phyloP scores from a whole-genome alignment of 2,888 invertebrate species.

The Xanthia icteritia region DNA sequence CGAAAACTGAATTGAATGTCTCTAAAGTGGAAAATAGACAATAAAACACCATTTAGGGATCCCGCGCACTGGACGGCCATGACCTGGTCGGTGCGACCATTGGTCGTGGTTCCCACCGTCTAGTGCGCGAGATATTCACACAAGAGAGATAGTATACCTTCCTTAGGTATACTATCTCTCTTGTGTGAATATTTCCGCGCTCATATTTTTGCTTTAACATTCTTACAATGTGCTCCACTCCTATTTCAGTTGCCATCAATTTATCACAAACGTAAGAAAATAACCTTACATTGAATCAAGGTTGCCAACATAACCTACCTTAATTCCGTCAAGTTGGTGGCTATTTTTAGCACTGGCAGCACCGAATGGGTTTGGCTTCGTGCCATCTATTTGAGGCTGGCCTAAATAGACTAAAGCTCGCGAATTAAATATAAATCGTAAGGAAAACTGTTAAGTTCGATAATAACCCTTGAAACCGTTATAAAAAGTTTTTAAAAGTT shows the following conservation, averaged over 20 bases:
- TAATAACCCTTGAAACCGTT: constrained; percentile 1
- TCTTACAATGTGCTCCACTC: no score
- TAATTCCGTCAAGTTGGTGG: constrained; percentile 40
- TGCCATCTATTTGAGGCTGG: constrained; percentile 57
- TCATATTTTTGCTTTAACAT: not conserved
- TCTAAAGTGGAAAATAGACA: not conserved
- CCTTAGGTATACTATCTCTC: not conserved
- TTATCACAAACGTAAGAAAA: constrained; percentile 2
- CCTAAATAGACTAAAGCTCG: constrained; percentile 42
- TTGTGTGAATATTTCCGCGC: not conserved
- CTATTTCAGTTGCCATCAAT: not conserved
- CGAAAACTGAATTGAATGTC: not conserved
- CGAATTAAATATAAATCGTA: constrained; percentile 49
- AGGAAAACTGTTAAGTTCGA: constrained; percentile 8
- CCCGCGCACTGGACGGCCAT: no score
- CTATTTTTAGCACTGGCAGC: constrained; percentile 53
- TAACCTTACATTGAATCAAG: constrained; percentile 23
- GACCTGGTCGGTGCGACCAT: no score
- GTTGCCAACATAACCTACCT: constrained; percentile 35
- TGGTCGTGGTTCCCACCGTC: no score
- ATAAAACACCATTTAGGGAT: no score
- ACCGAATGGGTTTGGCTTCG: constrained; percentile 51
- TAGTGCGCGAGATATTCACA: no score
- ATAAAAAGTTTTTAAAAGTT: constrained; percentile 7
- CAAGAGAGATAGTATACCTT: no score